These are phyloP conservation scores for Phalloptychus januarius DNA, from an alignment of 2,797 vertebrate species.

Conservation along the genomic window DNA sequence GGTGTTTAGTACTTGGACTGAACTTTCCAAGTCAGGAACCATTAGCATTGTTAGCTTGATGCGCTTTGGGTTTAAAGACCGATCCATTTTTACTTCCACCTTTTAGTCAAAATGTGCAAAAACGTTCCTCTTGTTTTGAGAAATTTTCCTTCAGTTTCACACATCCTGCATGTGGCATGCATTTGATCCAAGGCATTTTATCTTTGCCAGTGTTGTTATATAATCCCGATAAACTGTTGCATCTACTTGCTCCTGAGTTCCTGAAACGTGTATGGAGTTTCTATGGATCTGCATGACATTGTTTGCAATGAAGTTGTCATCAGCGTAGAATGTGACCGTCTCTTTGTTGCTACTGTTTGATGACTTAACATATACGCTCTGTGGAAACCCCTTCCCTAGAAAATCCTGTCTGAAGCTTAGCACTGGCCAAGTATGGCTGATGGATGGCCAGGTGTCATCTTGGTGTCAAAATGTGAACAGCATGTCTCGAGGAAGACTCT, in stretches of 20 bases:
- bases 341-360: background rate
- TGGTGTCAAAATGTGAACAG: slow-evolving; percentile 2
- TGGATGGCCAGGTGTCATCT: background rate
- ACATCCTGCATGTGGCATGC: background rate
- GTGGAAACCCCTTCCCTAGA: background rate
- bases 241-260: background rate
- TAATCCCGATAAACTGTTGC: background rate
- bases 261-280: background rate
- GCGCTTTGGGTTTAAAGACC: background rate
- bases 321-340: background rate
- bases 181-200: slow-evolving; percentile 1
- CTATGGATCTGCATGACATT: background rate
- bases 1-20: background rate
- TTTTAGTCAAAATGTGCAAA: background rate
- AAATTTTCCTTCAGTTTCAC: background rate
- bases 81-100: background rate
- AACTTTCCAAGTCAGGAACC: background rate
- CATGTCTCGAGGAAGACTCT: background rate
- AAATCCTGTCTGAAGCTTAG: background rate
- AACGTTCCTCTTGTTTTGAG: background rate
- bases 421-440: background rate
- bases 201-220: background rate
- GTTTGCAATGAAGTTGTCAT: background rate
- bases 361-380: background rate
- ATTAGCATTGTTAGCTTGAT: background rate